Base-by-base conservation (phyloP, 2,888 invertebrate species). In the Endomychus coccineus region DNA sequence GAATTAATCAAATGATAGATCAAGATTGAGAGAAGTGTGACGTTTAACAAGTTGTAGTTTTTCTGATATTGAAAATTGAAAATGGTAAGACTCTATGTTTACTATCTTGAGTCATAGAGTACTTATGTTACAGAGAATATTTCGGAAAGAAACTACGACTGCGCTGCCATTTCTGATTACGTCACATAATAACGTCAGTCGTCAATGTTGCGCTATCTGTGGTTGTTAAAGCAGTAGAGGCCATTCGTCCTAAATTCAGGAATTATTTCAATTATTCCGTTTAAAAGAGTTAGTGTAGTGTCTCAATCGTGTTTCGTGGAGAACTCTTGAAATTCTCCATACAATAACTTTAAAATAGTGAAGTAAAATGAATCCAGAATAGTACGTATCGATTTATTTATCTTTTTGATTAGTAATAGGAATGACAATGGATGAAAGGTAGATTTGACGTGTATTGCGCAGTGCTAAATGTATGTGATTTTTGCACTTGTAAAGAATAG, bases 291-390 rank as follows among this genome's bases (percentile, higher is more conserved):
- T 36, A 36, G 36, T 36, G 29, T 36, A 36, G 36, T 36, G 27
- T 22, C 28, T 12, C 25, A 29, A 23, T 24, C 36, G 29, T 30
- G 6, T n/a, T n/a, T 7, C 21, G 21, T 19, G 19, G 28, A 36
- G 25, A 29, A 25, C 22, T 17, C n/a, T 35, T 24, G 11, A 6
- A 30, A 24, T 19, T 25, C 25, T 25, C n/a, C 4, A 13, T 24
- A 36, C 36, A 15, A 29, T 13, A 14, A 27, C 27, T 19, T 12
- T 7, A 19, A n/a, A 28, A 10, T 13, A 5, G 12, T 7, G 21
- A 23, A 25, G 29, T 21, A 37, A 37, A 37, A 83, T 84, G 83
- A 83, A 83, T 78, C 83, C 83, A 58, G 83, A 84, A 77, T 84
- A 83, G 83, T 84, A 71, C 83, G 83, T 79, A 75, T 68, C 56